Evolutionary conservation across 2,888 invertebrate genomes (phyloP).

Genomic region (Aromia moschata): DNA sequence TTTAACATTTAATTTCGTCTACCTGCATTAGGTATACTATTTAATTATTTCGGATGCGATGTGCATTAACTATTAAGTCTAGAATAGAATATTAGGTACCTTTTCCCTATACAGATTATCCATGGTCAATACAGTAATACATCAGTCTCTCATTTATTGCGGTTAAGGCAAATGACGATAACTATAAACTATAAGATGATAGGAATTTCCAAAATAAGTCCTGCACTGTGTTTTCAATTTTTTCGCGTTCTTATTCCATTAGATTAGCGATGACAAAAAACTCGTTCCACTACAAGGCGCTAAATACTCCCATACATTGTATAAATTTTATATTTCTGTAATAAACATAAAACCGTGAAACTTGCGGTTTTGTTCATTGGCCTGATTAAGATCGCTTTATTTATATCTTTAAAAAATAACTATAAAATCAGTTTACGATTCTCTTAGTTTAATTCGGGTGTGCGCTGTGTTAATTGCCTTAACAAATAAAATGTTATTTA

Average conservation of each 20-base stretch:
- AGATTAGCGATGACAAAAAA: neutral
- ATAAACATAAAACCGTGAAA: neutral
- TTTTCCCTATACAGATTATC: too few species aligned
- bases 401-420: slow-evolving; percentile 9
- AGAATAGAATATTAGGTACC: too few species aligned
- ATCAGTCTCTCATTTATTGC: too few species aligned
- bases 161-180: too few species aligned
- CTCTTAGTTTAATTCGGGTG: neutral
- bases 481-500: neutral
- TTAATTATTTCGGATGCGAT: too few species aligned
- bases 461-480: neutral
- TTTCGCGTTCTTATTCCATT: neutral
- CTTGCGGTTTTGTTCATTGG: slow-evolving; percentile 6
- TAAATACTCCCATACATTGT: neutral
- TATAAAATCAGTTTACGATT: slow-evolving; percentile 5
- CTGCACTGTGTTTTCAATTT: neutral
- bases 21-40: too few species aligned
- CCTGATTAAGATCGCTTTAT: neutral
- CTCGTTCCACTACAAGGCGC: neutral
- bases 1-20: too few species aligned
- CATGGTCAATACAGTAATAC: too few species aligned
- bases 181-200: neutral
- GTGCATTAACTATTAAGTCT: too few species aligned
- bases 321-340: neutral
- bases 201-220: slow-evolving; percentile 1